Evolutionary conservation across 2,113 vertebrate genomes (phyloP), one percentile per base, ranked within the genome.

Genomic region (Empidonax traillii): DNA sequence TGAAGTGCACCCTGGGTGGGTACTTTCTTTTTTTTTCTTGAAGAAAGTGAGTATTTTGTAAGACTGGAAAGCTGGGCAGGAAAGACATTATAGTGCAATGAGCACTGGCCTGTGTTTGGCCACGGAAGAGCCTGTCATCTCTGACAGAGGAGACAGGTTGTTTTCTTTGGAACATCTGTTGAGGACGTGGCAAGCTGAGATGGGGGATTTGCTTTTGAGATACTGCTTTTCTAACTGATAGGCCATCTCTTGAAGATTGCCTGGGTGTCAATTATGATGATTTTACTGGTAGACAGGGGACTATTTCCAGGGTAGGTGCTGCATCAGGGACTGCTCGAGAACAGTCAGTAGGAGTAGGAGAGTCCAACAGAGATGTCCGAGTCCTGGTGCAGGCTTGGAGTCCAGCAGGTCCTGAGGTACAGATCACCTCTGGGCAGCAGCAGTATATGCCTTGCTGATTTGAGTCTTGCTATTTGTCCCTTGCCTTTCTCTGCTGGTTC

Each of bases 361-460:
- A 24, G 10, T 68, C 13, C 55, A 39, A 35, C 18, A 52, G 51
- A 17, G 22, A 5, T 47, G 12, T 27, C 39, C 1, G 12, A 67
- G 66, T 49, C 43, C 43, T 2, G 0, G 73, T 5, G 53, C 30
- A 12, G 25, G 30, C 44, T 59, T 0, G 0, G 56, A 16, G 15
- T 58, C 27, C 75, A 66, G 69, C 43, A 46, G 30, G 11, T 62
- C 27, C 66, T 37, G 62, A 51, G 59, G 28, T 76, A 39, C 49
- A 73, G 47, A 14, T 63, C 41, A 33, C 9, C 67, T 47, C 69
- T 66, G 0, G 2, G 74, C 47, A 31, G 62, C 6, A 4, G 46
- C 79, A 53, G 17, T 2, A 1, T 69, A 5, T 37, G 53, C 14
- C 68, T 61, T 4, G 0, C 53, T 74, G 5, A 35, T 53, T 28